Conservation (phyloP, 2,888 invertebrate species). For the Timema cristinae region DNA sequence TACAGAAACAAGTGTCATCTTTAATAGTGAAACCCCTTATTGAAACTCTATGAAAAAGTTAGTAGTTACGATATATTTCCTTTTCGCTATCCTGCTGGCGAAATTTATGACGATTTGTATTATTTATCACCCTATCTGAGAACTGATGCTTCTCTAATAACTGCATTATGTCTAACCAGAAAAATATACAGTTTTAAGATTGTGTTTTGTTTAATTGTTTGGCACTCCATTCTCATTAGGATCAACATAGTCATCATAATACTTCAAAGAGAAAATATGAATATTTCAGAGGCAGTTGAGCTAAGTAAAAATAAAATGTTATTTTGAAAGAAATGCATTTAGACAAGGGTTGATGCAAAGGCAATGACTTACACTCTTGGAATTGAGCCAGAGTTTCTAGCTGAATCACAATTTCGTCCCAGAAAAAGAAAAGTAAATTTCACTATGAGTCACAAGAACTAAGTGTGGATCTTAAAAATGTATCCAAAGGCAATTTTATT, state of each 20-base stretch:
- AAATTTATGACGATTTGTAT: not conserved
- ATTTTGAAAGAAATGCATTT: not conserved
- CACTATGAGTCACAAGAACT: not conserved
- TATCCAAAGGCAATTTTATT: not conserved
- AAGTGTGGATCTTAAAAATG: not conserved
- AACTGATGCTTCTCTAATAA: not conserved
- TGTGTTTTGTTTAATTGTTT: not conserved
- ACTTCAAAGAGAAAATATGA: slow-evolving; percentile 4
- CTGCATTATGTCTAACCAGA: not conserved
- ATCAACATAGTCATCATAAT: not conserved
- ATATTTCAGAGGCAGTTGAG: slow-evolving; percentile 4
- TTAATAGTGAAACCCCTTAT: not conserved
- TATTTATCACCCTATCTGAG: not conserved
- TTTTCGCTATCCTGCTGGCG: not conserved
- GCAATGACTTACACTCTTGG: not conserved
- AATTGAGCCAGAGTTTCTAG: not conserved
- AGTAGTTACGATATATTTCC: not conserved
- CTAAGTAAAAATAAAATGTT: not conserved
- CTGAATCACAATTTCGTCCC: not conserved
- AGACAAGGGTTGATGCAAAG: slow-evolving; percentile 7
- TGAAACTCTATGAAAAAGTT: not conserved
- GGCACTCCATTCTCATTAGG: not conserved
- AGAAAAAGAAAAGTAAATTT: not conserved
- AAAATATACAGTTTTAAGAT: not conserved
- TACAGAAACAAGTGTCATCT: not conserved